Base-by-base conservation (phyloP, 2,113 vertebrate species). In the Mormyrus lacerda region DNA sequence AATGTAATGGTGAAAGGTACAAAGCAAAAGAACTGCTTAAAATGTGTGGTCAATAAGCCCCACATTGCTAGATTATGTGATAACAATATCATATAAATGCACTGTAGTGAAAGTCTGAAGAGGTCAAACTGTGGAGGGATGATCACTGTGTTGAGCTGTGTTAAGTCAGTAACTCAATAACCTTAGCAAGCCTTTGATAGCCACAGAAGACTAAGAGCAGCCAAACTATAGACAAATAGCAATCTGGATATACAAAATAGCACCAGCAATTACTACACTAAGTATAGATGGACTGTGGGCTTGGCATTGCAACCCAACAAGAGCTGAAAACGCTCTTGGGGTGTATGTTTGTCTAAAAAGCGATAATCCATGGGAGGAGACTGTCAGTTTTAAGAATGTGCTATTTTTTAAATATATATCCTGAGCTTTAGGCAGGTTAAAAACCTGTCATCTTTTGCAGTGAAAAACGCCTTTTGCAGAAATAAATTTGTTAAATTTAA, bases 221-320 rank as follows among this genome's bases (percentile, higher is more conserved):
- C 48, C 85, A 87, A 87, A 87, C 5, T 53, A 53, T 53, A 87
- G 85, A 87, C 27, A 87, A 87, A 87, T 87, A 87, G 48, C 27
- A n/a, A 87, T 53, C 27, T 87, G 13, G 48, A 55, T 87, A 48
- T 39, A 27, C 15, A 87, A 87, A 87, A 87, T 53, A 53, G 50
- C 51, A 87, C 48, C 85, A 87, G 85, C 85, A 87, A 87, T 87
- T 87, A 87, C 50, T 50, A 51, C 50, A 53, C 85, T 87, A 87
- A 87, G 50, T 87, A 87, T 87, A 87, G 48, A 50, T 39, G 85
- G 85, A 50, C 31, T 87, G 47, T 87, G 85, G 85, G 85, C 85
- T 87, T 87, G 85, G 85, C 50, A 24, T 53, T 35, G 48, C 50
- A 55, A 39, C 17, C 85, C 50, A 87, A 50, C 5, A 4, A 53